phyloP scores from a whole-genome alignment of 2,797 vertebrate species.

The Coracias cyanogaster region DNA sequence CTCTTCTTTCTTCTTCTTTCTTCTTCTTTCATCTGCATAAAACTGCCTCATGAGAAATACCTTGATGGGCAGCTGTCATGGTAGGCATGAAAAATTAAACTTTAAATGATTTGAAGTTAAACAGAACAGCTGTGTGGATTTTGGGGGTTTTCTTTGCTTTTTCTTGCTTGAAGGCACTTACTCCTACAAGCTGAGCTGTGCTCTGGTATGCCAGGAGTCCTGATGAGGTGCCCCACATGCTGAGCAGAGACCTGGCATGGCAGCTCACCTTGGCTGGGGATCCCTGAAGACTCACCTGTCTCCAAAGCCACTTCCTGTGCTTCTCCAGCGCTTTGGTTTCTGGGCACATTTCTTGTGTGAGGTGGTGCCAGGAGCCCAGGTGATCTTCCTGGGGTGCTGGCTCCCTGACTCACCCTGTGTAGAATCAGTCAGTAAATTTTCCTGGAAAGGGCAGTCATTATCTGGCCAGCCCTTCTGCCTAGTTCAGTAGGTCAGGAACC shows the following conservation, averaged over 20 bases:
- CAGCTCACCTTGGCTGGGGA: rapidly evolving
- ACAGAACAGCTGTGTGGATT: neutral
- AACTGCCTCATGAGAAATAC: neutral
- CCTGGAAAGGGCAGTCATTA: rapidly evolving
- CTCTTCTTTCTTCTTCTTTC: neutral
- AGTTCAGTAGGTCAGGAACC: neutral
- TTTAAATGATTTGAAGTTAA: neutral
- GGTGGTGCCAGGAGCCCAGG: neutral
- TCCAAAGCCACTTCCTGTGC: neutral
- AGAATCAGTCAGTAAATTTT: neutral
- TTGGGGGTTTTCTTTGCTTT: neutral
- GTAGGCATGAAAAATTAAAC: neutral
- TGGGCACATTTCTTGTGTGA: rapidly evolving
- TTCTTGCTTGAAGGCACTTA: neutral
- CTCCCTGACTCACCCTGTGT: neutral
- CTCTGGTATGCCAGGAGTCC: neutral
- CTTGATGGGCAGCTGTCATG: neutral
- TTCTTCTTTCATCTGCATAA: neutral
- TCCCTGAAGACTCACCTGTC: neutral
- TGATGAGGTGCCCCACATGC: neutral
- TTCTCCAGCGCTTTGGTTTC: neutral
- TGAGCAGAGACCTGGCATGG: neutral
- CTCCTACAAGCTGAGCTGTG: neutral
- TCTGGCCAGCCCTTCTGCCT: neutral
- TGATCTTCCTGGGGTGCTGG: neutral